These are phyloP conservation scores for Drosophila bipectinata DNA, from an alignment of 1,140 invertebrate genomes.

Conservation along the genomic window DNA sequence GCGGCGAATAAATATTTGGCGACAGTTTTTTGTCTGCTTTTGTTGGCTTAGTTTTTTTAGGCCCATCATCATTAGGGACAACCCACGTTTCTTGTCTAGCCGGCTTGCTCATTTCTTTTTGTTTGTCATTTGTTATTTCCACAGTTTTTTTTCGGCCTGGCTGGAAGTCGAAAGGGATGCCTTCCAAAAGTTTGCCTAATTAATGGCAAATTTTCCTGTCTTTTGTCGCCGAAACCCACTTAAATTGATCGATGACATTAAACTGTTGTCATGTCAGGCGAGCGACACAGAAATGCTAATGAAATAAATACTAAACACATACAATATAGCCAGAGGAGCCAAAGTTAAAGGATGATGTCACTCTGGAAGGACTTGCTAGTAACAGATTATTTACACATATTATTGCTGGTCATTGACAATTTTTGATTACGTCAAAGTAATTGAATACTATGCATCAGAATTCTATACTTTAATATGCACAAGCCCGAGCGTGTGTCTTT, in stretches of 20 bases:
- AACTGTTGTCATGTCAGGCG: slow-evolving; percentile 64
- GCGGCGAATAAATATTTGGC: slow-evolving; percentile 61
- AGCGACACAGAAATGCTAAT: slow-evolving; percentile 15
- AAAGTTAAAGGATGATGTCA: slow-evolving; percentile 2
- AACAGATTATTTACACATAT: slow-evolving; percentile 4
- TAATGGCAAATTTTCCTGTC: slow-evolving; percentile 70
- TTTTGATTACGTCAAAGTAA: neutral
- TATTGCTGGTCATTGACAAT: neutral
- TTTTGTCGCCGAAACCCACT: slow-evolving; percentile 31
- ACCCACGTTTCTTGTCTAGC: slow-evolving; percentile 52
- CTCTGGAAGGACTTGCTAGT: neutral
- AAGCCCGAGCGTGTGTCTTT: neutral
- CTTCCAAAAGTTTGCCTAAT: slow-evolving; percentile 58
- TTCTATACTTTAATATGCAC: neutral
- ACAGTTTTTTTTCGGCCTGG: slow-evolving; percentile 20
- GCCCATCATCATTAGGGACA: slow-evolving; percentile 64
- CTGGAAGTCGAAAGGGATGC: slow-evolving; percentile 35
- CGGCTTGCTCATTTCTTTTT: slow-evolving; percentile 33
- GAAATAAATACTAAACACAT: slow-evolving; percentile 33
- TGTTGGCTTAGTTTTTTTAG: slow-evolving; percentile 35
- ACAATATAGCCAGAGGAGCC: slow-evolving; percentile 2
- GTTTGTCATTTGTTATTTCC: slow-evolving; percentile 40
- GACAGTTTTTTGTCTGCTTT: slow-evolving; percentile 55
- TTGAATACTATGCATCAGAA: neutral
- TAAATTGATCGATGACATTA: slow-evolving; percentile 67